Percentiles rank a stretch among this genome's conserved stretches.
phyloP scores from a whole-genome alignment of 2,797 vertebrate species.

The Melanitta fusca region DNA sequence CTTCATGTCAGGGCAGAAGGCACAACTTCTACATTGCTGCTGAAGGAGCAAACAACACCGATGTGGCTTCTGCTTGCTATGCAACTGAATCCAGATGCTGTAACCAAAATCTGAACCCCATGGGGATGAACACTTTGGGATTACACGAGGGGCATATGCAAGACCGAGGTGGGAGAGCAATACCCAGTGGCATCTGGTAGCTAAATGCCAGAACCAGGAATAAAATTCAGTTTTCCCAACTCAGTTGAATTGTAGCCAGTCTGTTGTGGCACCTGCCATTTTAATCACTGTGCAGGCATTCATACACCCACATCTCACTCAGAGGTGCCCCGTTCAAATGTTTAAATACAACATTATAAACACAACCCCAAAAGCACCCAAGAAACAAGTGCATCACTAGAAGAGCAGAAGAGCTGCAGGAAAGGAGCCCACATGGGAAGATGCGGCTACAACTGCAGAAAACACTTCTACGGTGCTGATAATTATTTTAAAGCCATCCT shows the following conservation, averaged over 20 bases:
- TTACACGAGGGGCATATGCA: fast-evolving
- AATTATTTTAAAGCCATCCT: background rate
- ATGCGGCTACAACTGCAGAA: background rate
- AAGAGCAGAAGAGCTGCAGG: background rate
- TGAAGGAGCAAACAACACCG: background rate
- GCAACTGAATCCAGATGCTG: background rate
- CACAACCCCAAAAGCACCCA: background rate
- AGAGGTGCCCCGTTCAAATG: background rate
- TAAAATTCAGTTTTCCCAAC: background rate
- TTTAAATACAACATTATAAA: background rate
- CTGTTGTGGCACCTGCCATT: background rate
- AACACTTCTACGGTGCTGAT: background rate
- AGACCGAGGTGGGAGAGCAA: background rate
- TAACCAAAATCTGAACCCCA: background rate
- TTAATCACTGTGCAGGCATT: background rate
- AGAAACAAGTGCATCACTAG: background rate
- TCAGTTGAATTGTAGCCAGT: fast-evolving
- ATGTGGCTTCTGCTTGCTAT: background rate
- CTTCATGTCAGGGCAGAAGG: background rate
- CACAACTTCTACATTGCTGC: background rate
- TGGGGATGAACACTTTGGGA: background rate
- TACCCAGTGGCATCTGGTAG: background rate
- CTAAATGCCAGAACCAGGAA: background rate
- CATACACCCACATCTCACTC: background rate
- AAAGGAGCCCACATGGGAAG: background rate